phyloP scores from a whole-genome alignment of 2,113 vertebrate species.

The Dromiciops gliroides region DNA sequence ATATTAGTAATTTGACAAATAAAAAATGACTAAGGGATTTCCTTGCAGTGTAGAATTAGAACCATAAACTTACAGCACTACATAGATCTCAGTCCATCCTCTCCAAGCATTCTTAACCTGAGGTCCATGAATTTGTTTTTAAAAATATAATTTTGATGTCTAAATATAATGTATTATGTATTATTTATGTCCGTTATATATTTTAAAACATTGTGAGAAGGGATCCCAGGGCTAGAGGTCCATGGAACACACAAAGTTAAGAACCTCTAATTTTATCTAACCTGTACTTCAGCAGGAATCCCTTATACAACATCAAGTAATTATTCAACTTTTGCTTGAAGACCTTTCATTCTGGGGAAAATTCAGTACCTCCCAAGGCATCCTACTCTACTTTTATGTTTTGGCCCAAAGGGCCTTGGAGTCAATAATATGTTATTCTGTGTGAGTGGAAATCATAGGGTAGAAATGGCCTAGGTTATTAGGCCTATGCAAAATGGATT shows the following conservation, averaged over 20 bases:
- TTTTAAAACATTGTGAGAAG: not conserved
- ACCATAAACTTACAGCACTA: not conserved
- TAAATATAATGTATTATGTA: too few species aligned
- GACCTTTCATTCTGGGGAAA: too few species aligned
- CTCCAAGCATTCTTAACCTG: not conserved
- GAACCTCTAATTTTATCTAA: not conserved
- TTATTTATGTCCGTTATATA: too few species aligned
- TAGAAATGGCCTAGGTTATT: not conserved
- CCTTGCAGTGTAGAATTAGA: not conserved
- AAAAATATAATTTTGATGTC: not conserved
- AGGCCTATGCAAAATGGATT: not conserved
- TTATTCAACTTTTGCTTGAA: not conserved
- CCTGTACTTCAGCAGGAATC: not conserved
- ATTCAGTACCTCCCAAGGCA: not conserved
- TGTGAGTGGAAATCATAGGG: not conserved
- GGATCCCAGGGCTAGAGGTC: not conserved
- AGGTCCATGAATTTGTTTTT: too few species aligned
- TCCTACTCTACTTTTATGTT: not conserved
- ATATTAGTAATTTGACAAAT: conserved; percentile 14
- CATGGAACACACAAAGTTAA: not conserved
- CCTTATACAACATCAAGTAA: not conserved
- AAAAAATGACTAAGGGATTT: conserved; percentile 24
- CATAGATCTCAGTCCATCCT: not conserved
- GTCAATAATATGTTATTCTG: not conserved
- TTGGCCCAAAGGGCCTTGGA: not conserved